Evolutionary conservation across 2,113 vertebrate genomes (phyloP).

Genomic region (Caracal caracal): DNA sequence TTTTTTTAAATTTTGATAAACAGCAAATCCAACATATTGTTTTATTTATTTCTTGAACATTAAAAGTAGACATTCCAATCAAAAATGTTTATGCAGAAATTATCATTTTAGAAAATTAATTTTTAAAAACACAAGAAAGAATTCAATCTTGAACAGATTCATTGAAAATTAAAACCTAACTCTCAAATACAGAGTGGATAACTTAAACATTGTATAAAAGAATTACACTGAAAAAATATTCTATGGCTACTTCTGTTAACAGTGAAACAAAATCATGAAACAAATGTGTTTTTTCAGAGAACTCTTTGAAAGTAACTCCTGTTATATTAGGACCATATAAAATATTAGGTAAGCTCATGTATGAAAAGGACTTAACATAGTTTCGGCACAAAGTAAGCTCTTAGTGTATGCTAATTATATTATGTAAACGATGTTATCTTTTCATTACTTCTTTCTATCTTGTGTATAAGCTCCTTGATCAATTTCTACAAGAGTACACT

Average conservation of each 20-base stretch:
- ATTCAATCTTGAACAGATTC: not conserved
- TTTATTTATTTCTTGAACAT: not conserved
- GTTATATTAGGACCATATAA: not conserved
- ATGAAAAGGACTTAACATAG: not conserved
- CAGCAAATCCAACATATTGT: not conserved
- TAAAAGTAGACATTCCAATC: not conserved
- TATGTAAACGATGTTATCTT: not conserved
- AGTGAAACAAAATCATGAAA: not conserved
- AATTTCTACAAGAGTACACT: not conserved
- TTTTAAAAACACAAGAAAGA: not conserved
- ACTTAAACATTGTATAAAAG: not conserved
- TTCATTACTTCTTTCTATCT: not conserved
- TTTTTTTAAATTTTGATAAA: not conserved
- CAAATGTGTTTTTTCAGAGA: not conserved
- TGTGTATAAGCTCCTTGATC: slow-evolving; percentile 2
- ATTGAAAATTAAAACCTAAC: slow-evolving; percentile 1
- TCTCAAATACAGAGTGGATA: slow-evolving; percentile 8
- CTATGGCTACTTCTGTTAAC: not conserved
- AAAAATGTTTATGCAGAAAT: not conserved
- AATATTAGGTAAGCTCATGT: not conserved
- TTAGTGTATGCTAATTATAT: not conserved
- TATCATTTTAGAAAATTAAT: slow-evolving; percentile 13
- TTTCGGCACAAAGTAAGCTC: not conserved
- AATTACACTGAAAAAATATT: not conserved
- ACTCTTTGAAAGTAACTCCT: not conserved